A percentile compares a stretch with the other conserved stretches of the same genome.
These are phyloP conservation scores for Lepus timidus DNA, from an alignment of 2,113 vertebrate genomes.

Conservation along the genomic window DNA sequence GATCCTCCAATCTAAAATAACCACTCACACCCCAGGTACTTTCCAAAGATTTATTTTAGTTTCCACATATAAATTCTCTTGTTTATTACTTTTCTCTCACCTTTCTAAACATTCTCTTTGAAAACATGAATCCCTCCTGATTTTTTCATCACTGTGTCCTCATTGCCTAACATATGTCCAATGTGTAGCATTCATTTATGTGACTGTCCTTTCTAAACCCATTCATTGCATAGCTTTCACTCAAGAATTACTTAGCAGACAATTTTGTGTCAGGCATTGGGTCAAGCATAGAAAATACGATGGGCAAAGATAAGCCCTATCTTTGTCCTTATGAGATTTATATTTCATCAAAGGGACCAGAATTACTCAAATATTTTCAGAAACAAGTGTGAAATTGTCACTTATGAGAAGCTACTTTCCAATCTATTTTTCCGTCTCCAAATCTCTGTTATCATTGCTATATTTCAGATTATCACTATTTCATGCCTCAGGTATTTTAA, in stretches of 20 bases:
- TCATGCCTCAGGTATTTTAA: neutral
- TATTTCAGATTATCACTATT: neutral
- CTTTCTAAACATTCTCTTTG: constrained; percentile 30
- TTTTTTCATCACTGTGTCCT: neutral
- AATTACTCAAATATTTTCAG: neutral
- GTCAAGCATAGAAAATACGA: neutral
- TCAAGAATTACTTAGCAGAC: neutral
- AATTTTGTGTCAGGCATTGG: neutral
- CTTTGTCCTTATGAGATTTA: neutral
- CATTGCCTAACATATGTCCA: neutral
- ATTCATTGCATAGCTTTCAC: neutral
- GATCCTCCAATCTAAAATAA: neutral
- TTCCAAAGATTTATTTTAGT: neutral
- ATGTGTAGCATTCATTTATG: neutral
- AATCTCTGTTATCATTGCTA: neutral
- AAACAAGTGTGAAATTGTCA: constrained; percentile 1
- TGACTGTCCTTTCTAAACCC: neutral
- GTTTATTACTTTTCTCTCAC: neutral
- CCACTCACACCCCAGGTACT: neutral
- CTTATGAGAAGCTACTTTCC: neutral
- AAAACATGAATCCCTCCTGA: neutral
- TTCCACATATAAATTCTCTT: constrained; percentile 1
- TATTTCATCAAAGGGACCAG: neutral
- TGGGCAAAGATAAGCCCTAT: neutral
- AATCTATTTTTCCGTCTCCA: neutral